Evolutionary conservation across 1,140 invertebrate species (phyloP).

Genomic region (Campoletis sonorensis): DNA sequence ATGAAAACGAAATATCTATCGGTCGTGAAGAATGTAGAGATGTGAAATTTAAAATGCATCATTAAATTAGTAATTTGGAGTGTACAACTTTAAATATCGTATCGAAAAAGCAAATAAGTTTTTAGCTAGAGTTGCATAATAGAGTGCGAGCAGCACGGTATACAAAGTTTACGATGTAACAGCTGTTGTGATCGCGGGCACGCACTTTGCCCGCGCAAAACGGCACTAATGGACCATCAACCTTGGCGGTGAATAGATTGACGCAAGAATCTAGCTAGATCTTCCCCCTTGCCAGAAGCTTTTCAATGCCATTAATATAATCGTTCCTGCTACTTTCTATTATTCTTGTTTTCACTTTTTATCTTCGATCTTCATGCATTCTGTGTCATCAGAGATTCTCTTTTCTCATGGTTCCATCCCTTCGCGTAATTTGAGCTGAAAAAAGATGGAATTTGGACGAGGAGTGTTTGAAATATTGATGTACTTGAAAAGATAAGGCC

Average conservation of each 20-base stretch:
- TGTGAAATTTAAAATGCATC: too few relatives aligned
- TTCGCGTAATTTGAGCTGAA: too few relatives aligned
- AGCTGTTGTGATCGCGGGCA: conserved; percentile 61
- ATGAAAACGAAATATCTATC: too few relatives aligned
- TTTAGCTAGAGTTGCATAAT: too few relatives aligned
- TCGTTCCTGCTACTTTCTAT: not conserved
- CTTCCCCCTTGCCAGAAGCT: not conserved
- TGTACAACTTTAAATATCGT: too few relatives aligned
- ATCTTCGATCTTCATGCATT: conserved; percentile 11
- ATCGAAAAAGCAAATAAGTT: too few relatives aligned
- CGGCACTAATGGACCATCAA: conserved; percentile 68
- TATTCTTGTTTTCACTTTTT: not conserved
- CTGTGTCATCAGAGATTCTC: not conserved
- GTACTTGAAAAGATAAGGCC: too few relatives aligned
- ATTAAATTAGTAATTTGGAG: too few relatives aligned
- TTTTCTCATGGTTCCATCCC: not conserved
- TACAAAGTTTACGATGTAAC: conserved; percentile 66
- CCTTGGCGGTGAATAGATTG: conserved; percentile 43
- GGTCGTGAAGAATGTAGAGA: too few relatives aligned
- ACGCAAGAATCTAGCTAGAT: not conserved
- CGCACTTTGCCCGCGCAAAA: conserved; percentile 66
- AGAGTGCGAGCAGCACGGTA: conserved; percentile 56
- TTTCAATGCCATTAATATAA: conserved; percentile 42
- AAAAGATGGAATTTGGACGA: not conserved
- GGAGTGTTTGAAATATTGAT: too few relatives aligned